Base-by-base conservation (phyloP, 53 echinoderm and acorn worm genomes). In the Mesocentrotus franciscanus region DNA sequence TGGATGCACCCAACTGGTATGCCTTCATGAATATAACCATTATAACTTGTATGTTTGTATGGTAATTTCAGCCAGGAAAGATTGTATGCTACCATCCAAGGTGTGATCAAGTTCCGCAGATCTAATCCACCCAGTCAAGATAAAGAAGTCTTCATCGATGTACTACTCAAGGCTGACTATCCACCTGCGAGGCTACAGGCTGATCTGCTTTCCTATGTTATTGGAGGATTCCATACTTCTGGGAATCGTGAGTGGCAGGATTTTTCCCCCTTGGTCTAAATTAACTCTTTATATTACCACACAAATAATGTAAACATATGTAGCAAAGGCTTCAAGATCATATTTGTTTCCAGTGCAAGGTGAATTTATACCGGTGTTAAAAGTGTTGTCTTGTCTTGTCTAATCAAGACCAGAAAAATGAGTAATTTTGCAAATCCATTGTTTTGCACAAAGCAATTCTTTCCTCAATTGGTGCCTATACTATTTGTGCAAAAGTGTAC, bases 191-290 rank as follows among this genome's bases (percentile, higher is more conserved):
- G 90, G 90, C 90, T 97, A 15, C 70, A 85, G 42, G 92, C 90
- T 70, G 98, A 98, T 78, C 79, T 96, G 4, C 16, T 97, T n/a
- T 89, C 95, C 18, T 97, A 95, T 78, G 61, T 96, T 56, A 89
- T 97, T 32, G 97, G 97, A 27, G 98, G 98, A 4, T 96, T 98
- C 92, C 98, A 98, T 83, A 97, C 97, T 12, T 93, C 97, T 61
- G 98, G 97, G 33, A 95, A 97, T 85, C 70, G 98, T 98, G 61
- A 97, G 92, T 61, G 27, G 61, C 3, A 89, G 84, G 35, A 3
- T 35, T 18, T 35, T 84, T 39, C 9, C 27, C 60, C 76, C 76
- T 33, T 76, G 76, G 26, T 76, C 11, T 16, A 60, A 60, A 58
- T 58, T 61, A 61, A 49, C 49, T 49, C 49, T 49, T 49, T 49